Evolutionary conservation across 2,113 vertebrate genomes (phyloP).

Genomic region (Xiphophorus hellerii): DNA sequence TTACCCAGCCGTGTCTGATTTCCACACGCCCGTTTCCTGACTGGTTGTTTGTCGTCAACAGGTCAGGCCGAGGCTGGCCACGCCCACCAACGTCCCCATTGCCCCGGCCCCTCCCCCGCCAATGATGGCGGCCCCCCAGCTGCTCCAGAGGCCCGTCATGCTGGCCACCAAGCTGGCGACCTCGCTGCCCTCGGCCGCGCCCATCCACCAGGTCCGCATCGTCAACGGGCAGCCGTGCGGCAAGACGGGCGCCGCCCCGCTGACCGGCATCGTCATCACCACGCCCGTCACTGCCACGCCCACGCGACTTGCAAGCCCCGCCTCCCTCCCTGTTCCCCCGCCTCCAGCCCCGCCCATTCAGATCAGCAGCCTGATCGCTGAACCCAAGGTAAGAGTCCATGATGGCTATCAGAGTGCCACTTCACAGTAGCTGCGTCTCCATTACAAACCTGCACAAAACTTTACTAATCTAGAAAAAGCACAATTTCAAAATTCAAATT

Average conservation of each 20-base stretch:
- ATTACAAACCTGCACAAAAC: too few relatives aligned
- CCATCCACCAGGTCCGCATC: slow-evolving; percentile 96
- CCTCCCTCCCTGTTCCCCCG: slow-evolving; percentile 41
- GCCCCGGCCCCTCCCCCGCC: slow-evolving; percentile 96
- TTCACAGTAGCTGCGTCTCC: too few relatives aligned
- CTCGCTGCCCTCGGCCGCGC: slow-evolving; percentile 87
- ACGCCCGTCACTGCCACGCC: slow-evolving; percentile 67
- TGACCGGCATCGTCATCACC: slow-evolving; percentile 97
- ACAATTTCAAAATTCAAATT: too few relatives aligned
- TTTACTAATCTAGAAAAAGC: too few relatives aligned
- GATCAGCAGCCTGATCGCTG: slow-evolving; percentile 92
- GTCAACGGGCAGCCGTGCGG: slow-evolving; percentile 92
- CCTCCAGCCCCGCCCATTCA: slow-evolving; percentile 88
- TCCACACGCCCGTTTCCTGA: slow-evolving; percentile 15
- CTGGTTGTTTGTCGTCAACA: slow-evolving; percentile 60
- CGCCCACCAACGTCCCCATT: slow-evolving; percentile 94
- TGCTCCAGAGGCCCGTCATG: slow-evolving; percentile 96
- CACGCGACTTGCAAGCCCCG: slow-evolving; percentile 83
- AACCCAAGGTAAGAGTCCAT: slow-evolving; percentile 86
- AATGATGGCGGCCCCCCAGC: slow-evolving; percentile 95
- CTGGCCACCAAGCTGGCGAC: slow-evolving; percentile 92
- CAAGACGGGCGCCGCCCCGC: slow-evolving; percentile 75
- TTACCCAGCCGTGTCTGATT: slow-evolving; percentile 34
- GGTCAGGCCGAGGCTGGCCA: slow-evolving; percentile 92
- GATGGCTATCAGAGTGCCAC: too few relatives aligned